A percentile compares a stretch with the other conserved stretches of the same genome.
Evolutionary conservation across 2,113 vertebrate genomes (phyloP).

Genomic region (Cinclus cinclus): DNA sequence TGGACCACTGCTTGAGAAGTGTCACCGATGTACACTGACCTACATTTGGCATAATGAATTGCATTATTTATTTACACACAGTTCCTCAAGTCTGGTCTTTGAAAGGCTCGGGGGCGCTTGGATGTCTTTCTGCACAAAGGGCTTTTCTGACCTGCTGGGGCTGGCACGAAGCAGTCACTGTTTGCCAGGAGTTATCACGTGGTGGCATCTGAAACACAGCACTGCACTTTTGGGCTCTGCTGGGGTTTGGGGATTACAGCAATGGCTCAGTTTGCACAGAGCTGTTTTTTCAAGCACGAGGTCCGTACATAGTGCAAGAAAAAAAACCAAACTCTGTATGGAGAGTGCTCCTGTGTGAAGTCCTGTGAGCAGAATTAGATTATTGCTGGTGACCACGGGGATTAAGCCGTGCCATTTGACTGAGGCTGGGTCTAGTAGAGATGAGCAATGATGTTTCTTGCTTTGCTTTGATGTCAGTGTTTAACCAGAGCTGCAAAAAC

Average conservation of each 20-base stretch:
- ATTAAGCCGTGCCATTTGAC: background rate
- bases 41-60: conserved; percentile 23
- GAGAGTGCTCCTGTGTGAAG: background rate
- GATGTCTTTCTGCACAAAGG: background rate
- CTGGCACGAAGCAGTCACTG: background rate
- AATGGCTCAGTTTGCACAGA: background rate
- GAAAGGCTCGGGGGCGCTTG: background rate
- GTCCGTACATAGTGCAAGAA: background rate
- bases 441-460: background rate
- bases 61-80: conserved; percentile 46
- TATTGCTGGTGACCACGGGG: background rate
- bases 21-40: conserved; percentile 27
- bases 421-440: background rate
- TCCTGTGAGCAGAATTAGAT: background rate
- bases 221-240: background rate
- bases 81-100: background rate
- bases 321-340: background rate
- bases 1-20: background rate
- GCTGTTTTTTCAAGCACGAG: background rate
- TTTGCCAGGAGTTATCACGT: background rate
- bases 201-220: background rate
- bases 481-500: background rate
- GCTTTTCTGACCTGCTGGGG: background rate
- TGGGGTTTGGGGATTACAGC: background rate
- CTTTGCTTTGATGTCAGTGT: background rate